These are phyloP conservation scores for Drosophila bunnanda DNA, from an alignment of 2,888 invertebrate genomes.

Conservation along the genomic window DNA sequence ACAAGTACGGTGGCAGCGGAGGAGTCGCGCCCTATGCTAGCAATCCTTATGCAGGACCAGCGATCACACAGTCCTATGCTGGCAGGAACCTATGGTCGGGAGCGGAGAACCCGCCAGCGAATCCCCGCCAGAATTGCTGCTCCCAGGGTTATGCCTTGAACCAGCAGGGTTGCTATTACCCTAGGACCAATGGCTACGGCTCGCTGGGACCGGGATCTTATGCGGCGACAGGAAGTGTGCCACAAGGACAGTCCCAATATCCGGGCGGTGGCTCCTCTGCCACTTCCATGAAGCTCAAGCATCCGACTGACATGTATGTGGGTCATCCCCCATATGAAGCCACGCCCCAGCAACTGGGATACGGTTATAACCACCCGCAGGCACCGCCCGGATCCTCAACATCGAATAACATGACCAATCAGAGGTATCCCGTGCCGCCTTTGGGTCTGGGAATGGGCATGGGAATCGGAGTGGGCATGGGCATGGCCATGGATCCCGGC, in stretches of 20 bases:
- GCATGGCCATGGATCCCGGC: constrained; percentile 38
- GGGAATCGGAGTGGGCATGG: constrained; percentile 46
- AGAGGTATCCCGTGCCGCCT: constrained; percentile 41
- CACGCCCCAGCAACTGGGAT: constrained; percentile 48
- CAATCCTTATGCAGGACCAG: constrained; percentile 54
- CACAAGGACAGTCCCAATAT: constrained; percentile 42
- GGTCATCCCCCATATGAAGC: constrained; percentile 59
- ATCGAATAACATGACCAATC: constrained; percentile 40
- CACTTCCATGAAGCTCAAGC: constrained; percentile 69
- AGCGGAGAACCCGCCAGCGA: constrained; percentile 42
- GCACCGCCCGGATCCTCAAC: constrained; percentile 13
- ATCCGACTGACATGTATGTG: constrained; percentile 77
- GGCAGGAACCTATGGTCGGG: constrained; percentile 68
- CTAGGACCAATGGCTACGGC: constrained; percentile 57
- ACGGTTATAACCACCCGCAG: constrained; percentile 46
- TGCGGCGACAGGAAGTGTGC: constrained; percentile 12
- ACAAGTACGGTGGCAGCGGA: constrained; percentile 63
- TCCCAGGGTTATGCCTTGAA: constrained; percentile 63
- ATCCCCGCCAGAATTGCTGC: constrained; percentile 76
- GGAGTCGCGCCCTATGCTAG: constrained; percentile 37
- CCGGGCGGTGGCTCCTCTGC: constrained; percentile 27
- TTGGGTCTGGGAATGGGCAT: constrained; percentile 35
- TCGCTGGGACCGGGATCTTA: constrained; percentile 8
- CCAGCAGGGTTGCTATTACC: constrained; percentile 78
- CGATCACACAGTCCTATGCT: constrained; percentile 50